Evolutionary conservation across 2,888 invertebrate species (phyloP).

Genomic region (Anodontia alba): DNA sequence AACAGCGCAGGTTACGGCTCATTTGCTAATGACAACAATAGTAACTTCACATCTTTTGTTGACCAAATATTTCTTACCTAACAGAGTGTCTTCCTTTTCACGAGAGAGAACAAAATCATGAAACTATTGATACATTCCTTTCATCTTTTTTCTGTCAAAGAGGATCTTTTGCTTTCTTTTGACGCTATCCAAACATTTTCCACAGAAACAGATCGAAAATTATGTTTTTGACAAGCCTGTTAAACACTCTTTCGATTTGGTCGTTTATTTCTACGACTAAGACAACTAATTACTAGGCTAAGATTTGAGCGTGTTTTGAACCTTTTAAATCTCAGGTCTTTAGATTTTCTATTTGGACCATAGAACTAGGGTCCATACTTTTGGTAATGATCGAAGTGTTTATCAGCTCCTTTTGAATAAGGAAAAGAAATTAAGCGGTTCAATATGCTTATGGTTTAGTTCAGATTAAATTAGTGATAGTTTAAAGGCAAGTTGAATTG

Average conservation of each 20-base stretch:
- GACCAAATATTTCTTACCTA: too few species aligned
- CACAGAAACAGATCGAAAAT: neutral
- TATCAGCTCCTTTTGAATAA: conserved; percentile 11
- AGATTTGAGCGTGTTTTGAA: conserved; percentile 2
- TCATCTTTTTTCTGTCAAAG: too few species aligned
- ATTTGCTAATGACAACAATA: too few species aligned
- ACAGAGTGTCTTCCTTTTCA: too few species aligned
- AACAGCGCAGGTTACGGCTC: too few species aligned
- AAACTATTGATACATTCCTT: too few species aligned
- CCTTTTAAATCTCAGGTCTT: conserved; percentile 6
- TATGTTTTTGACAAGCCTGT: neutral
- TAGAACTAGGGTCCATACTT: conserved; percentile 9
- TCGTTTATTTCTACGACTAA: neutral
- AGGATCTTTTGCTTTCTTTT: too few species aligned
- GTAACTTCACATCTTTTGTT: too few species aligned
- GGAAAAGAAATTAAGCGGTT: conserved; percentile 13
- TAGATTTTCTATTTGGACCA: conserved; percentile 5
- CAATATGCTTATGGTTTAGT: neutral
- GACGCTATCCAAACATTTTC: neutral
- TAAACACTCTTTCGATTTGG: neutral
- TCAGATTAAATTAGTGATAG: neutral
- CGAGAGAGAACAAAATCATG: too few species aligned
- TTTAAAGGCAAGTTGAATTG: neutral
- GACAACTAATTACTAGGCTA: neutral
- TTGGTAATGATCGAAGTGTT: conserved; percentile 13